Conservation (phyloP, 1,140 invertebrate species). For the Drosophila dunni region DNA sequence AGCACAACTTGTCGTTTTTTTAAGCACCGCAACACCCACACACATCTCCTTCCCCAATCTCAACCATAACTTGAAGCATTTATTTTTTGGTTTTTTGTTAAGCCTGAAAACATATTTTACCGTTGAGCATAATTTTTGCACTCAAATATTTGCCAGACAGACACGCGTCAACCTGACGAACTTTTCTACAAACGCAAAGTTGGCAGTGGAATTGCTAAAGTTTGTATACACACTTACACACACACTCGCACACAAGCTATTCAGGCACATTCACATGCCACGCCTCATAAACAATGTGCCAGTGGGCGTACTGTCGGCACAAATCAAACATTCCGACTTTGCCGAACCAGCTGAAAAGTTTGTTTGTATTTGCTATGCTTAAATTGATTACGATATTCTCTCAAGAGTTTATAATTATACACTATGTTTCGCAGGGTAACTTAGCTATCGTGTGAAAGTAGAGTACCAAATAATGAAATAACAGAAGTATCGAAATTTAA, state of each 20-base stretch:
- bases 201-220: conserved; percentile 51
- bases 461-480: too few relatives aligned
- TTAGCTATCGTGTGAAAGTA: not conserved
- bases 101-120: conserved; percentile 33
- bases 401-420: conserved; percentile 48
- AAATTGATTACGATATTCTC: conserved; percentile 59
- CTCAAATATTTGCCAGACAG: conserved; percentile 52
- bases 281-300: not conserved
- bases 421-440: not conserved
- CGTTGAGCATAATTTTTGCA: conserved; percentile 37
- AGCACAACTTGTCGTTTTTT: conserved; percentile 8
- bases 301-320: conserved; percentile 12
- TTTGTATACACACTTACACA: conserved; percentile 12
- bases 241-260: not conserved
- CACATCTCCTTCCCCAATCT: too few relatives aligned
- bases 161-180: conserved; percentile 53
- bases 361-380: conserved; percentile 56
- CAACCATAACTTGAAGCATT: conserved; percentile 24
- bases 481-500: too few relatives aligned
- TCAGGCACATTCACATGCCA: not conserved
- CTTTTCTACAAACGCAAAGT: conserved; percentile 39
- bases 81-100: conserved; percentile 7
- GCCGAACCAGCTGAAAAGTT: conserved; percentile 31
- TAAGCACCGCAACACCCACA: too few relatives aligned
- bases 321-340: conserved; percentile 55